Conservation (phyloP, 1,140 invertebrate genomes). For the Stratiolaelaps scimitus region DNA sequence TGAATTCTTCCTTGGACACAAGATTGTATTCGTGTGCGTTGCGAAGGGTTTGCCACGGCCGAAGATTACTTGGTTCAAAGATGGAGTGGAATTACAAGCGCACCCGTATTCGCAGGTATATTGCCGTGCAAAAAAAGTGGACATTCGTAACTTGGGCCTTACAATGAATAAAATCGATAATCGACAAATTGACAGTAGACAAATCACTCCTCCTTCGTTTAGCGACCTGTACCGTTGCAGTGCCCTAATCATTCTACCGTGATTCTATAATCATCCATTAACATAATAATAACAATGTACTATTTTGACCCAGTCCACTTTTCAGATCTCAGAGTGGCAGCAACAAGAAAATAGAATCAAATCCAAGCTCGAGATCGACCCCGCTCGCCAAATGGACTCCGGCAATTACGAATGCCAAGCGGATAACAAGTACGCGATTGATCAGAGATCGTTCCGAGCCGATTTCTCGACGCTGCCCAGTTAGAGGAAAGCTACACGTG, state of each 20-base stretch:
- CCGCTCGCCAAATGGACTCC: slow-evolving; percentile 58
- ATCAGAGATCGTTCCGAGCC: slow-evolving; percentile 29
- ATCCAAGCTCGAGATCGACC: slow-evolving; percentile 83
- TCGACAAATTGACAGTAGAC: too few species aligned
- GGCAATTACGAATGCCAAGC: slow-evolving; percentile 49
- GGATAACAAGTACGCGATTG: slow-evolving; percentile 26
- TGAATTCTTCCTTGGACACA: slow-evolving; percentile 80
- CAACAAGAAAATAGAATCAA: slow-evolving; percentile 66
- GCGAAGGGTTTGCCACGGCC: slow-evolving; percentile 64
- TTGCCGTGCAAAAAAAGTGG: neutral
- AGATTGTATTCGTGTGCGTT: slow-evolving; percentile 76
- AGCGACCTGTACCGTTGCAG: too few species aligned
- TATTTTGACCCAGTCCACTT: neutral
- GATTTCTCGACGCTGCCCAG: slow-evolving; percentile 29
- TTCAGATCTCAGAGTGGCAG: slow-evolving; percentile 71
- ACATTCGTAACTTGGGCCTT: too few species aligned
- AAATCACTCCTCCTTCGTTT: neutral
- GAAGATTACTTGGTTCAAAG: slow-evolving; percentile 59
- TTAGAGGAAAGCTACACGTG: neutral
- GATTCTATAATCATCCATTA: too few species aligned
- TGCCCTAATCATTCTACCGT: too few species aligned
- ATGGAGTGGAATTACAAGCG: slow-evolving; percentile 71
- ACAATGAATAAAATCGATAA: too few species aligned
- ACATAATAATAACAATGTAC: neutral
- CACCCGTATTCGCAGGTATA: slow-evolving; percentile 74